Percentiles rank a stretch among this genome's conserved stretches.
phyloP scores from a whole-genome alignment of 2,797 vertebrate genomes.

The Eulemur albifrons region DNA sequence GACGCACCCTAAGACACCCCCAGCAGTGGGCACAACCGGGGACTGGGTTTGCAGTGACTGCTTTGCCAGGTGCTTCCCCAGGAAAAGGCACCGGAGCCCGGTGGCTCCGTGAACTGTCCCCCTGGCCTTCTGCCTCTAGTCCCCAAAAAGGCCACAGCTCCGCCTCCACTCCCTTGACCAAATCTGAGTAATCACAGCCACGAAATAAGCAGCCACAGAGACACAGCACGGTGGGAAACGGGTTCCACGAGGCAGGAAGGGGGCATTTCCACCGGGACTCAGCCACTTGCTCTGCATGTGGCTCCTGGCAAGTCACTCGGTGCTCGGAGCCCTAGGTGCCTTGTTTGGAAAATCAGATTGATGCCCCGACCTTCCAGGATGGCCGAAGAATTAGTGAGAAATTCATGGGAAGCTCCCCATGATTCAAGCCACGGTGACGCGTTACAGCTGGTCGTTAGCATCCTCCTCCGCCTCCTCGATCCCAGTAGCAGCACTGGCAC shows the following conservation, averaged over 20 bases:
- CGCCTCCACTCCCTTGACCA: neutral
- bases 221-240: neutral
- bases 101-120: neutral
- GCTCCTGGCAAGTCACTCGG: neutral
- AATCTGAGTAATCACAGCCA: neutral
- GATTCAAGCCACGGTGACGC: neutral
- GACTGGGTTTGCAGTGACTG: fast-evolving
- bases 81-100: neutral
- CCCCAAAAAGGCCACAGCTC: neutral
- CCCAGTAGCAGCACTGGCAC: fast-evolving
- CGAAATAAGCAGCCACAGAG: neutral
- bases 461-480: neutral
- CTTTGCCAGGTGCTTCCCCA: fast-evolving
- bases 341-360: neutral
- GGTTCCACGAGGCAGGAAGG: fast-evolving
- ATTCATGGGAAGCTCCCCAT: neutral
- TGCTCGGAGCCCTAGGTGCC: neutral
- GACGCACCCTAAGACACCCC: neutral
- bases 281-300: neutral
- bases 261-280: neutral
- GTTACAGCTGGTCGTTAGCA: no score
- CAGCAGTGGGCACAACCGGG: no score
- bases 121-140: neutral
- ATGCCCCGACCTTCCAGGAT: neutral
- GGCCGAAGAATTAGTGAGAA: neutral